Conservation (phyloP, 92 coral and sea anemone species). For the Porites lobata region DNA sequence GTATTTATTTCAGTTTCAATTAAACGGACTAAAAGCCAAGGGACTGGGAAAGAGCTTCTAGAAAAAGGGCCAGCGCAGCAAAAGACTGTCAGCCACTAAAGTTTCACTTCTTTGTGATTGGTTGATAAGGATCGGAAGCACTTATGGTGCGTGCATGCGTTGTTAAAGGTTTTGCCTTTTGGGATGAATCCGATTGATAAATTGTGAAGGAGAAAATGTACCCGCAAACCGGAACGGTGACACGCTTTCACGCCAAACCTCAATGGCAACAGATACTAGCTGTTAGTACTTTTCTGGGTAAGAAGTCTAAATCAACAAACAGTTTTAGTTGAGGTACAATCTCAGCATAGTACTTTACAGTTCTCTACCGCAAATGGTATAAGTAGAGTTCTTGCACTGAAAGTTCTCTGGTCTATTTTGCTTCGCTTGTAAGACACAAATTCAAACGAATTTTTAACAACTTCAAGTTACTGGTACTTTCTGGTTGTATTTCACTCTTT, state of each 20-base stretch:
- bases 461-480: background rate
- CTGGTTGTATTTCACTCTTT: background rate
- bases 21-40: no score
- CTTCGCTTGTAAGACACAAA: background rate
- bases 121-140: conserved; percentile 5
- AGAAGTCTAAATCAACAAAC: no score
- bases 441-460: conserved; percentile 33
- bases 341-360: background rate
- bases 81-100: no score
- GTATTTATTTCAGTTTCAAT: no score
- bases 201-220: conserved; percentile 2
- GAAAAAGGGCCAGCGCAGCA: no score
- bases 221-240: conserved; percentile 79
- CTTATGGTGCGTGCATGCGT: background rate
- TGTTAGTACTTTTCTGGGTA: conserved; percentile 64
- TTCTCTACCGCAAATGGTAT: background rate
- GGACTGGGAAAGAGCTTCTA: no score
- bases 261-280: conserved; percentile 81
- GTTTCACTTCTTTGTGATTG: background rate
- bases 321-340: background rate
- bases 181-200: background rate
- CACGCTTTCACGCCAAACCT: conserved; percentile 78
- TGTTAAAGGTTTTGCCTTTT: background rate
- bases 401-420: background rate
- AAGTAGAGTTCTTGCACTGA: no score